These are phyloP conservation scores for Oncorhynchus masou DNA, from an alignment of 2,113 vertebrate species.

Conservation along the genomic window DNA sequence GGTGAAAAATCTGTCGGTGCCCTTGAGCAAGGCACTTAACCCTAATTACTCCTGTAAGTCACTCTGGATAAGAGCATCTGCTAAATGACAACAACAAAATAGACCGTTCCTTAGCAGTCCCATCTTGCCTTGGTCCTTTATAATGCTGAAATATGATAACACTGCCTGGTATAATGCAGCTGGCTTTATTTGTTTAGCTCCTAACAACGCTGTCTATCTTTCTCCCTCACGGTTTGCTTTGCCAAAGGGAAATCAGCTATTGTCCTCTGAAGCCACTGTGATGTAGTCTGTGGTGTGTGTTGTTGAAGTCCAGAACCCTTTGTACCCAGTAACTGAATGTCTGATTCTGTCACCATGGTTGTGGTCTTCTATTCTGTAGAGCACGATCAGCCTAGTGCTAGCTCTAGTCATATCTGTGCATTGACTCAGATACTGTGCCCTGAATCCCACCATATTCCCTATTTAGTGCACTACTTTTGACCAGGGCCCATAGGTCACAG, in stretches of 20 bases:
- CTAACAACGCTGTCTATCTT: background rate
- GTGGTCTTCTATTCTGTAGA: background rate
- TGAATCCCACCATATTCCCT: too few relatives aligned
- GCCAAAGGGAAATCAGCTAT: slow-evolving; percentile 7
- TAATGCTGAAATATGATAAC: background rate
- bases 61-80: too few relatives aligned
- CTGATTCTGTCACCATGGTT: background rate
- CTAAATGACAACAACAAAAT: too few relatives aligned
- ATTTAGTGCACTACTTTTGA: too few relatives aligned
- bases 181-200: background rate
- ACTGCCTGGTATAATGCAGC: background rate
- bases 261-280: slow-evolving; percentile 1
- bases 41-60: too few relatives aligned
- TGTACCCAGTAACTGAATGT: background rate
- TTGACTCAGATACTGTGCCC: background rate
- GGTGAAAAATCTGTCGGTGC: too few relatives aligned
- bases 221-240: background rate
- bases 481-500: too few relatives aligned
- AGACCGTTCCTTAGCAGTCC: too few relatives aligned
- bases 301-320: background rate
- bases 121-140: background rate
- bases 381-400: background rate
- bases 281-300: background rate
- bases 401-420: background rate
- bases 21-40: too few relatives aligned